Evolutionary conservation across 1,140 invertebrate species (phyloP).

Genomic region (Reticulitermes speratus): DNA sequence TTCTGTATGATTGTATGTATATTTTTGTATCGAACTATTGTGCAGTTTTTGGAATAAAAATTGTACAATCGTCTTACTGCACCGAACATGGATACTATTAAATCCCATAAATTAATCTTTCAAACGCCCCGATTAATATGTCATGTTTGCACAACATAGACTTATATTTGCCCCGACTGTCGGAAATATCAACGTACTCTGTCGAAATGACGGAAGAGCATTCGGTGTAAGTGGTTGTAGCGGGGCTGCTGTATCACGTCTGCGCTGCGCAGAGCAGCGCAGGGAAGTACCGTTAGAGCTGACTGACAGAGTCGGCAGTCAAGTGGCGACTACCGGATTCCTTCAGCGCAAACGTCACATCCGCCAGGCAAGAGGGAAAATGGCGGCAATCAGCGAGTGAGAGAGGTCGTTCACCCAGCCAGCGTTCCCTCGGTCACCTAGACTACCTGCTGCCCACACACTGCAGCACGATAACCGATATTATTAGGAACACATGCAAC

Average conservation of each 20-base stretch:
- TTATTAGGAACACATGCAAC: neutral
- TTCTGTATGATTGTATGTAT: no score
- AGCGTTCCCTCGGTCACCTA: conserved; percentile 8
- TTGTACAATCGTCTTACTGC: no score
- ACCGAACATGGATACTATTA: no score
- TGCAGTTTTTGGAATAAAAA: no score
- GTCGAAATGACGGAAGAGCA: neutral
- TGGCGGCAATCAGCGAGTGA: conserved; percentile 11
- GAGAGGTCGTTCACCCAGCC: conserved; percentile 15
- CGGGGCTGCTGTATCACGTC: neutral
- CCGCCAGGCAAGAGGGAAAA: conserved; percentile 8
- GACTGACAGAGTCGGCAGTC: neutral
- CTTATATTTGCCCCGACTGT: no score
- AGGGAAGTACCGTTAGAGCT: neutral
- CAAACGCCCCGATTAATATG: no score
- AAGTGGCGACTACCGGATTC: conserved; percentile 13
- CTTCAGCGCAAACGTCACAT: conserved; percentile 9
- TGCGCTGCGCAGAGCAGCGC: neutral
- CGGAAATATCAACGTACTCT: no score
- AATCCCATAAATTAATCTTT: no score
- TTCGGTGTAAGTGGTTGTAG: neutral
- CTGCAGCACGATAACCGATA: neutral
- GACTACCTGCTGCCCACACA: conserved; percentile 7
- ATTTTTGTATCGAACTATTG: no score
- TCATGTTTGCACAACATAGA: no score